Evolutionary conservation across 2,888 invertebrate genomes (phyloP), one percentile per base, ranked within the genome.

Genomic region (Cerastis leucographa): DNA sequence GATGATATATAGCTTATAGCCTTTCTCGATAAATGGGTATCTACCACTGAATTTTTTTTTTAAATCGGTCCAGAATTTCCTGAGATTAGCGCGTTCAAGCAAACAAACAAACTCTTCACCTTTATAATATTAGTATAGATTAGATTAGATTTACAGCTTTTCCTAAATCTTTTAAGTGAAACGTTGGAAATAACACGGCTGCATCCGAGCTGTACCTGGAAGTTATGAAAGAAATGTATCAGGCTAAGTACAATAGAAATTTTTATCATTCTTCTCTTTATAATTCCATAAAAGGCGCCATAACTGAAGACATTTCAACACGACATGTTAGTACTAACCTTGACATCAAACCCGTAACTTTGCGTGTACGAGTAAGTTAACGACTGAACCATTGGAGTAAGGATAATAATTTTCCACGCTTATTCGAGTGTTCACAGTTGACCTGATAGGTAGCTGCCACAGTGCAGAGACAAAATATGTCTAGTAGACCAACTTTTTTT

Each of bases 311-410:
- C 49, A 64, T 62, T 72, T 71, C 17, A 59, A 64, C 44, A 61
- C 72, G 46, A 56, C 49, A 51, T 67, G 44, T 74, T 25, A 80
- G 71, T 46, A 22, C 54, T 71, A 71, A 22, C 85, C 80, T 78
- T 85, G 78, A 76, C 81, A 78, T 84, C 74, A 74, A 74, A 74
- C 71, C 64, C 46, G 77, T 69, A 78, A 80, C 62, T 66, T 75
- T 71, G 66, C 72, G 72, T 82, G 65, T 54, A 71, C 72, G 72
- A 77, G 65, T 54, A 71, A 66, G 64, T 70, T 85, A 86, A 85
- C 66, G 74, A 84, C 49, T 69, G 72, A 51, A 56, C 54, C 54
- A 81, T 17, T 64, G 62, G 64, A 49, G 71, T 59, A 42, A n/a
- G 71, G 70, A 75, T 83, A 77, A 72, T 83, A 29, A 86, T 72